Base-by-base conservation (phyloP, 2,113 vertebrate species). In the Nesoenas mayeri region DNA sequence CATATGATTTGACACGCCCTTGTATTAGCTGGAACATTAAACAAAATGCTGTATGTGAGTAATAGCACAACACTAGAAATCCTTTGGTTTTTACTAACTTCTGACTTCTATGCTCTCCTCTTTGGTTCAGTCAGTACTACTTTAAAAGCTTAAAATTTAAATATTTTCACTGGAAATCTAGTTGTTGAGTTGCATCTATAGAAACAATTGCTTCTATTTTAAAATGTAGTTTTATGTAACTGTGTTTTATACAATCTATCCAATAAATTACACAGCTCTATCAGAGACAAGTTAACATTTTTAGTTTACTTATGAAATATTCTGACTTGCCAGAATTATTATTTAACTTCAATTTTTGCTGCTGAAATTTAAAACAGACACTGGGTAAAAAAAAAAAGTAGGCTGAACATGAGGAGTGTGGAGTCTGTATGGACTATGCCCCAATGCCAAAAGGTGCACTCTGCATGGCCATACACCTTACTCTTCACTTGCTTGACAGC, bases 391-490 rank as follows among this genome's bases (percentile, higher is more conserved):
- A 80, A 80, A 80, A 80, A 87, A 47, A 22, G 7, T 10, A 62
- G 22, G 72, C 36, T 62, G 48, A 85, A 79, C 15, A 54, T 34
- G 4, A 56, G 29, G 47, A 74, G 57, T 1, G 2, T 18, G 25
- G 2, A 3, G 21, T 25, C 44, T 75, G 24, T 25, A 60, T 0
- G 1, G n/a, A 69, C 6, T 7, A 20, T 1, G 4, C 0, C 2
- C 22, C 14, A 36, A 53, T 18, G 31, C 54, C 26, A 25, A 56
- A 50, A 75, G 51, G 54, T 34, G 58, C 13, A 22, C 44, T 71
- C 40, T 25, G 9, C 29, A 51, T 0, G 0, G 32, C 21, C 58
- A n/a, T 53, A 48, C 12, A 32, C 8, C 6, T 79, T 21, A 74
- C 9, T 65, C 15, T 50, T 47, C 20, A 25, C 48, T 84, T 60